A percentile compares a stretch with the other conserved stretches of the same genome.
phyloP scores from a whole-genome alignment of 2,797 vertebrate genomes.

The Myotis pilosus region DNA sequence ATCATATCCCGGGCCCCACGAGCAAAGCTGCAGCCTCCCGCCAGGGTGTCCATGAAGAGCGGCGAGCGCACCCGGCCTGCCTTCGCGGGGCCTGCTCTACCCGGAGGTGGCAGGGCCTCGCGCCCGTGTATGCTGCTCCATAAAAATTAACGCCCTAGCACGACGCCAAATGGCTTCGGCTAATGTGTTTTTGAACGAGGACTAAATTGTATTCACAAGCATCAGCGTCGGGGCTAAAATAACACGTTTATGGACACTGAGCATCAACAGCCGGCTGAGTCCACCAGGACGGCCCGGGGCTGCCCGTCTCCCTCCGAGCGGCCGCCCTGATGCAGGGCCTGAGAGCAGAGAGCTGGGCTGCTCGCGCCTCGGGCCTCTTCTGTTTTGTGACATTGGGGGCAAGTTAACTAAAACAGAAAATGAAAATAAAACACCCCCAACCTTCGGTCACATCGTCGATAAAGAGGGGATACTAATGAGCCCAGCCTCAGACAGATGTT shows the following conservation, averaged over 20 bases:
- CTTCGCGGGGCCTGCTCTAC: background rate
- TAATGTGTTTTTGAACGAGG: constrained; percentile 79
- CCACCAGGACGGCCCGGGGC: background rate
- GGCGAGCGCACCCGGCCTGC: background rate
- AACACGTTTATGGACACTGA: constrained; percentile 79
- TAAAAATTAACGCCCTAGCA: constrained; percentile 79
- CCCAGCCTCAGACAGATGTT: background rate
- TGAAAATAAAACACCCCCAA: background rate
- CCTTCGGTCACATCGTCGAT: background rate
- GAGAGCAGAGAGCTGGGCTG: background rate
- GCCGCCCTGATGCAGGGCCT: background rate
- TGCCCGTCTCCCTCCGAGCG: background rate
- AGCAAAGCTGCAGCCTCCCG: background rate
- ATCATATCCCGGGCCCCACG: rapidly evolving
- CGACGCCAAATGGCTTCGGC: constrained; percentile 75
- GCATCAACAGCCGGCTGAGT: constrained; percentile 71
- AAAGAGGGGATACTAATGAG: background rate
- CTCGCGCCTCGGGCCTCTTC: background rate
- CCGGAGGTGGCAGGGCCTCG: constrained; percentile 46
- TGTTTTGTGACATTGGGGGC: background rate
- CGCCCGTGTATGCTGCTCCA: constrained; percentile 63
- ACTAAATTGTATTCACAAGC: constrained; percentile 79
- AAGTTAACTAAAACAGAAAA: background rate
- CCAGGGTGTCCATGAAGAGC: background rate
- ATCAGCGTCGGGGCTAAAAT: constrained; percentile 79